Evolutionary conservation across 2,113 vertebrate genomes (phyloP).

Genomic region (Nerophis lumbriciformis): DNA sequence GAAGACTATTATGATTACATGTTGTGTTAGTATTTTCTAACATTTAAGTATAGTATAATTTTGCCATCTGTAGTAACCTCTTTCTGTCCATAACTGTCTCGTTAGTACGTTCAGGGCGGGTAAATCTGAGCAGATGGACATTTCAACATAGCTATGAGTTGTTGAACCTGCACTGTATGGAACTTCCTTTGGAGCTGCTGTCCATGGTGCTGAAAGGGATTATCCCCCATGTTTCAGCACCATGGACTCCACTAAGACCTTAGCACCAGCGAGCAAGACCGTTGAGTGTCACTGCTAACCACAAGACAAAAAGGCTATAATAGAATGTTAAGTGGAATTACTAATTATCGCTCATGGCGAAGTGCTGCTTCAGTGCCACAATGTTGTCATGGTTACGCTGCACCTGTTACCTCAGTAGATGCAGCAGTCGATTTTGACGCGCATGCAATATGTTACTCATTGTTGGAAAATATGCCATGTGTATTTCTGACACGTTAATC

Average conservation of each 20-base stretch:
- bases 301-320: too few species aligned
- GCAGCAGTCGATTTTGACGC: conserved; percentile 24
- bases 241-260: conserved; percentile 22
- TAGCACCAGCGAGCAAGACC: too few species aligned
- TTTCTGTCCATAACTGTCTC: too few species aligned
- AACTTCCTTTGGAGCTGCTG: neutral
- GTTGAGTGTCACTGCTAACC: too few species aligned
- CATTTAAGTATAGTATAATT: too few species aligned
- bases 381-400: conserved; percentile 44
- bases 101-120: too few species aligned
- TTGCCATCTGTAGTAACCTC: too few species aligned
- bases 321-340: neutral
- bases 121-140: too few species aligned
- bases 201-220: conserved; percentile 23
- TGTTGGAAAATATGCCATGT: conserved; percentile 24
- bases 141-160: too few species aligned
- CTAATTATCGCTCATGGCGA: conserved; percentile 36
- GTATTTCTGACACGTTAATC: neutral
- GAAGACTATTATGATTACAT: too few species aligned
- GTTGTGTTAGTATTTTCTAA: too few species aligned
- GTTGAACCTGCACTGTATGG: too few species aligned
- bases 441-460: conserved; percentile 23
- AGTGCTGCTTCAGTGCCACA: conserved; percentile 23
- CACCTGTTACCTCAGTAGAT: conserved; percentile 24
- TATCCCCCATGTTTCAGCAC: neutral